Evolutionary conservation across 2,797 vertebrate species (phyloP), one percentile per base, ranked within the genome.

Genomic region (Xiphorhynchus erythropygius): DNA sequence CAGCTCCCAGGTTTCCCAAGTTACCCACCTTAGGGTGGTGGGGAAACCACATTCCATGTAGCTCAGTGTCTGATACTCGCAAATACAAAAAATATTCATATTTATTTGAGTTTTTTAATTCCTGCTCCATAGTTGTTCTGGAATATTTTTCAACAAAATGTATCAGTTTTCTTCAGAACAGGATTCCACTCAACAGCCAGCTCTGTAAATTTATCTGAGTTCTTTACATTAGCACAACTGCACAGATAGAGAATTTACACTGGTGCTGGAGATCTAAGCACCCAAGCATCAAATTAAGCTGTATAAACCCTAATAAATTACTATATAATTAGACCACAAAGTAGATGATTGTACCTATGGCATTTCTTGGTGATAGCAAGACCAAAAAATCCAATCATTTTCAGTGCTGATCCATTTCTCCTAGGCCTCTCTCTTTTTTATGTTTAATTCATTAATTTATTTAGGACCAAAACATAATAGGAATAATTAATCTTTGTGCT

Each of bases 281-380:
- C 16, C 33, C 63, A 92, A 88, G 59, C 83, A 91, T 63, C 74
- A 95, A 89, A 84, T 84, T 84, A 78, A 86, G 32, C 82, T 90
- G 24, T 64, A 82, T 33, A 89, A 86, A 76, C 37, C 13, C 24
- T 39, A 88, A 79, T 14, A 81, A 73, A 70, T 81, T 18, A 41
- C 22, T 42, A 32, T 14, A 25, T 33, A 68, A 65, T 24, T 33
- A 70, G 37, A 83, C 15, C 27, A 17, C 49, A 80, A 82, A 80
- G 52, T 13, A 74, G 25, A 18, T 53, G 8, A 88, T 69, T 70
- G 12, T 74, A 64, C 16, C 64, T 80, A 53, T 52, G 18, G 11
- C 35, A 74, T 74, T 83, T 87, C 33, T 83, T 80, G 33, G 15
- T 55, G 53, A 59, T 27, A 33, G 53, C 39, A 90, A 50, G n/a